Base-by-base conservation (phyloP, 2,797 vertebrate genomes). In the Hippopotamyrus pictus region DNA sequence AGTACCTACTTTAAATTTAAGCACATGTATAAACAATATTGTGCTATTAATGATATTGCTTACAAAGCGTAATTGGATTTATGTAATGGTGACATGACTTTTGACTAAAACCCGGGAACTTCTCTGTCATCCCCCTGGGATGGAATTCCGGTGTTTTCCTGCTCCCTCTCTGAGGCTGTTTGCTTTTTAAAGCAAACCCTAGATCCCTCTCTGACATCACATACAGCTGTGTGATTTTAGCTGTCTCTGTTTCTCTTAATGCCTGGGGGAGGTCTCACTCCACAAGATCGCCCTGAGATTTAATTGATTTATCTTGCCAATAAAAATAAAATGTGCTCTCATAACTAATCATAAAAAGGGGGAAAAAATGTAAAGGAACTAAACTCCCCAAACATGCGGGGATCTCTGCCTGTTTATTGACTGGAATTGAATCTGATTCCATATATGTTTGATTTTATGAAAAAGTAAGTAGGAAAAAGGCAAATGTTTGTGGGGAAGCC, bases 251-350 rank as follows among this genome's bases (percentile, higher is more conserved):
- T 92, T 91, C 92, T 95, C 93, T 93, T 93, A 62, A n/a, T 94
- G 94, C 94, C 95, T 92, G 93, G 19, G 62, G 59, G 57, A 95
- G 95, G 91, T 94, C 94, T 92, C 92, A 93, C 92, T 94, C 93
- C 92, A 93, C 90, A 93, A 95, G 93, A 95, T 96, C 95, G 95
- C 92, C 91, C 92, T 94, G 95, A 94, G 91, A 93, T 95, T 95
- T 95, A 95, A 93, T 92, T 95, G 95, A 93, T 95, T 93, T 94
- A 92, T 94, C 94, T 95, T 93, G 92, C 89, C 93, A 93, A 93
- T 92, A 93, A 73, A 89, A 89, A 87, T 25, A 85, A 79, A 87
- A 89, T 48, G 84, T 82, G 87, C 69, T 89, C 79, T 94, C 82
- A 76, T 76, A 76, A 73, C 86, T 53, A 59, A 59, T 7, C 29